Conservation (phyloP, 2,888 invertebrate genomes). For the Halictus ligatus region DNA sequence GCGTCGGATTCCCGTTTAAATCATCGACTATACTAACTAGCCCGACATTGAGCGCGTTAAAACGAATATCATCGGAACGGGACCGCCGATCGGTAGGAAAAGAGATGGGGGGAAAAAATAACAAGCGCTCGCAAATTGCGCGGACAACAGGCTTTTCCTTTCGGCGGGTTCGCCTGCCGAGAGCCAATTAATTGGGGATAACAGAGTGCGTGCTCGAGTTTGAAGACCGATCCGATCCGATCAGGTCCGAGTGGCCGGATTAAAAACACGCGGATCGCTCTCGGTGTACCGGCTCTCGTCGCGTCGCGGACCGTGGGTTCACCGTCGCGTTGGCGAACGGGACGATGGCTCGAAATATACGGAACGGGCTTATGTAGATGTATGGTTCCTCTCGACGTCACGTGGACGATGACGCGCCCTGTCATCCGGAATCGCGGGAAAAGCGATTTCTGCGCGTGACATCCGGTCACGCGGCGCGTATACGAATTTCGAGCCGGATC, state of each 20-base stretch:
- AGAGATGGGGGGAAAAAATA: neutral
- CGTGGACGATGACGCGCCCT: slow-evolving; percentile 65
- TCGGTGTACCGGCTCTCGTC: neutral
- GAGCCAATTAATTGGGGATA: slow-evolving; percentile 58
- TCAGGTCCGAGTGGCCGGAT: slow-evolving; percentile 20
- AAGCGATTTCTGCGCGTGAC: slow-evolving; percentile 71
- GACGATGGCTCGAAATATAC: slow-evolving; percentile 39
- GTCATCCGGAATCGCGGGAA: slow-evolving; percentile 67
- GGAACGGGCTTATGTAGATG: slow-evolving; percentile 35
- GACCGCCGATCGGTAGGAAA: neutral
- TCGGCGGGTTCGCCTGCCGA: neutral
- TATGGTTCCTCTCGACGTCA: slow-evolving; percentile 61
- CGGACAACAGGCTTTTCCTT: slow-evolving; percentile 27
- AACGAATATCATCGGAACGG: neutral
- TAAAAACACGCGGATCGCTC: neutral
- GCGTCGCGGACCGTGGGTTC: neutral
- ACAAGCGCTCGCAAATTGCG: neutral
- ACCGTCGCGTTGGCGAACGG: neutral
- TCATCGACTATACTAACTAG: neutral
- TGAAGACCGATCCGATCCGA: slow-evolving; percentile 36
- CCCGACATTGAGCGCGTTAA: neutral
- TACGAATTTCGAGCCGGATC: slow-evolving; percentile 56
- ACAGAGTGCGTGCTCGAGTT: slow-evolving; percentile 58
- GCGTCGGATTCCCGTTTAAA: neutral
- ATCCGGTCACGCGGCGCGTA: slow-evolving; percentile 65